Base-by-base conservation (phyloP, 2,888 invertebrate species). In the Chrysolina americana region DNA sequence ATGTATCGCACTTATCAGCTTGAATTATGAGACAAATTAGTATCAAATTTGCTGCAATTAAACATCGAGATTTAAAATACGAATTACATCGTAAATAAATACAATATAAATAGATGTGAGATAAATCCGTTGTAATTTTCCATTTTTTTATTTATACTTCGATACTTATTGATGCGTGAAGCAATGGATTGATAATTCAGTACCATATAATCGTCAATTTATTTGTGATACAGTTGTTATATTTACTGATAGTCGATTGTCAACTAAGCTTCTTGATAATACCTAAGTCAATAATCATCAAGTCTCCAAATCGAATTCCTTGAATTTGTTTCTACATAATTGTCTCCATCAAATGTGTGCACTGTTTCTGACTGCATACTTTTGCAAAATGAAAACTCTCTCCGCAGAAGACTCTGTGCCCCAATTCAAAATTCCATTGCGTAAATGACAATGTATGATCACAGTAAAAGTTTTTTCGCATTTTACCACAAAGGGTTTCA, bases 1-100 rank as follows among this genome's bases (percentile, higher is more conserved):
- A 19, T 50, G 11, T 19, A 50, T 17, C 2, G 1, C 19, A 50
- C 10, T 50, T 50, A 50, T 50, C 50, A 50, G 50, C 50, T 50
- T 10, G 10, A 17, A 50, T 50, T 9, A 50, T 5, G 17, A 50
- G n/a, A 19, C 50, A n/a, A 50, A 50, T 19, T n/a, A 50, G 19
- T 50, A 50, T 50, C 50, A 50, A 50, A 50, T 47, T 47, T 47
- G 50, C n/a, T 19, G 10, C 19, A 17, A 50, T 50, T 50, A 50
- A 50, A 17, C 50, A 17, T 50, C 19, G 17, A 19, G 50, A 50
- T n/a, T 50, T 19, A 0, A 17, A 50, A 50, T 19, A 50, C 10
- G 9, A 17, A 50, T 50, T 50, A 50, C 50, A 17, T 10, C 9
- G n/a, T 17, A 50, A 50, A 50, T 50, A 50, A 50, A 50, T 50